Evolutionary conservation across 2,113 vertebrate genomes (phyloP).

Genomic region (Chloropsis cyanopogon): DNA sequence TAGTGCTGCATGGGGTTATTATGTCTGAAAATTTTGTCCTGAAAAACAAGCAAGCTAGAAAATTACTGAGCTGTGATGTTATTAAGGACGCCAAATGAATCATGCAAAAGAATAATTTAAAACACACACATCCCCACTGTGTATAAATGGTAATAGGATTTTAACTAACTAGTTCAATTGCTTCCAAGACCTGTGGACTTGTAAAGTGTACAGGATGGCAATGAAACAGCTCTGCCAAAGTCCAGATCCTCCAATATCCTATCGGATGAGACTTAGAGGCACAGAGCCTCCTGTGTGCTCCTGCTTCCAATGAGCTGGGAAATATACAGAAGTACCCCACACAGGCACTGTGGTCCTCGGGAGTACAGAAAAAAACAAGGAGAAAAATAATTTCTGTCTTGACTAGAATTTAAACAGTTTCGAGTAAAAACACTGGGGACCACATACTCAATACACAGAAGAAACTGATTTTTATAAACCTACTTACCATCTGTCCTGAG

Average conservation of each 20-base stretch:
- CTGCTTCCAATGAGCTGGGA: neutral
- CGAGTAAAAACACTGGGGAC: accelerated
- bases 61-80: neutral
- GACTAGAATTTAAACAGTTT: neutral
- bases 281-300: neutral
- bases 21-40: neutral
- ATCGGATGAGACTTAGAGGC: neutral
- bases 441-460: neutral
- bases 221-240: neutral
- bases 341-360: neutral
- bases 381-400: neutral
- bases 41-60: neutral
- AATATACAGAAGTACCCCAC: neutral
- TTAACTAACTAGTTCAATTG: neutral
- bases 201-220: neutral
- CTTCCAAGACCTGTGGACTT: neutral
- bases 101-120: neutral
- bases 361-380: neutral
- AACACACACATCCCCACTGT: accelerated
- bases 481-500: neutral
- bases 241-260: neutral
- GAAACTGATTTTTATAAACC: neutral
- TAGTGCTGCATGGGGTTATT: neutral
- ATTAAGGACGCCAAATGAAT: neutral
- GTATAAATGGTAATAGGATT: neutral